A percentile compares a stretch with the other conserved stretches of the same genome.
These are phyloP conservation scores for Siniperca undulata DNA, from an alignment of 2,797 vertebrate genomes.

Conservation along the genomic window DNA sequence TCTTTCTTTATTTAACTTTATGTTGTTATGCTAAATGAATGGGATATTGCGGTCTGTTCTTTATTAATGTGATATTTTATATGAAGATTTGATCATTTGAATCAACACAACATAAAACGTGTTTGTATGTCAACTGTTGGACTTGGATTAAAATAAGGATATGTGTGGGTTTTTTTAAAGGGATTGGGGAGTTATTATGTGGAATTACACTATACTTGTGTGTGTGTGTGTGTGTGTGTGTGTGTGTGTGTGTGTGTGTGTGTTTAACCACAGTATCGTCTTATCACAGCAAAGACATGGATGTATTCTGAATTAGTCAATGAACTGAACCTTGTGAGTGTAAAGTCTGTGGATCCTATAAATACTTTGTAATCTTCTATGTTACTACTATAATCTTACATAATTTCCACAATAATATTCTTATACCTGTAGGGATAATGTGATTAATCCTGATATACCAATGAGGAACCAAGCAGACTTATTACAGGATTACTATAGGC, in stretches of 20 bases:
- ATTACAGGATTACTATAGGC: background rate
- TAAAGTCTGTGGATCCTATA: background rate
- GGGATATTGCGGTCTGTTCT: background rate
- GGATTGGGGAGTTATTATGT: background rate
- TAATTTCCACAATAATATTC: background rate
- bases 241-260: no score
- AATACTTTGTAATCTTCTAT: background rate
- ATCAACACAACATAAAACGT: background rate
- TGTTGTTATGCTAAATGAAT: background rate
- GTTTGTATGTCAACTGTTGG: background rate
- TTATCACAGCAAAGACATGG: background rate
- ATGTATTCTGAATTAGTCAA: constrained; percentile 4
- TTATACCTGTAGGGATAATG: background rate
- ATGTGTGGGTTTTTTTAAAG: background rate
- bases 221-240: no score
- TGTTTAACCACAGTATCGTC: background rate
- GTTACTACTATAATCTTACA: background rate
- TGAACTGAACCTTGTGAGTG: background rate
- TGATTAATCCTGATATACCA: background rate
- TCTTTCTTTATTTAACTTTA: background rate
- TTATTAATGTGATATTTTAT: background rate
- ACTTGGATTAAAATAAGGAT: background rate
- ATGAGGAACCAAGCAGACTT: background rate
- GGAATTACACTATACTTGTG: background rate
- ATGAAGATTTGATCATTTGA: background rate